phyloP scores from a whole-genome alignment of 2,113 vertebrate species.

The Sitta europaea region DNA sequence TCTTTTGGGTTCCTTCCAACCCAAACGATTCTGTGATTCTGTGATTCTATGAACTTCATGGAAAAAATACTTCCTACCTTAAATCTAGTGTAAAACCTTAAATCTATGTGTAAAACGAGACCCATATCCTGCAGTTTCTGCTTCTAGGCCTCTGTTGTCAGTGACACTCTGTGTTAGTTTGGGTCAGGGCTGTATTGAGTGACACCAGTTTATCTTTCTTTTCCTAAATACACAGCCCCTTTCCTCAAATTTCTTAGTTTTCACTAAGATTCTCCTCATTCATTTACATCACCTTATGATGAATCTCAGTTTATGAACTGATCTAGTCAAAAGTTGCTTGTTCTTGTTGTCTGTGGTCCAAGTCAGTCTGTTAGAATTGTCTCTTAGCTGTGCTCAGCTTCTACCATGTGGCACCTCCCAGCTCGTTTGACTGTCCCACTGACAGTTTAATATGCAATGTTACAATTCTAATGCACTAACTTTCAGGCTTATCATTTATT shows the following conservation, averaged over 20 bases:
- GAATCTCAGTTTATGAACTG: not conserved
- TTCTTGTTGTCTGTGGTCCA: not conserved
- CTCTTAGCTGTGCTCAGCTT: not conserved
- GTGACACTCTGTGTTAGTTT: not conserved
- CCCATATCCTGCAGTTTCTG: not conserved
- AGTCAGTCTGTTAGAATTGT: not conserved
- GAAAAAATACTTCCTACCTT: not conserved
- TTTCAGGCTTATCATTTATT: not conserved
- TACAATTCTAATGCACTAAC: not conserved
- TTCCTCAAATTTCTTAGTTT: not conserved
- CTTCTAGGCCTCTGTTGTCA: not conserved
- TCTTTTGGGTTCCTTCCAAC: not conserved
- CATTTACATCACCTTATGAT: too few species aligned
- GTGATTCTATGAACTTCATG: not conserved
- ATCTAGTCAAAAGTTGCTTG: not conserved
- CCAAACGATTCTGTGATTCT: not conserved
- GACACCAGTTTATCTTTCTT: not conserved
- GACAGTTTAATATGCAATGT: not conserved
- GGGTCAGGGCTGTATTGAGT: not conserved
- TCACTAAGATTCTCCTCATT: not conserved
- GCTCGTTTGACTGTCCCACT: not conserved
- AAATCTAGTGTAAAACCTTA: not conserved
- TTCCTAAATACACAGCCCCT: not conserved
- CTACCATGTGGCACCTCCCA: not conserved
- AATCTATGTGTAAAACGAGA: accelerated